Evolutionary conservation across 2,797 vertebrate genomes (phyloP).

Genomic region (Sorex maritimensis): DNA sequence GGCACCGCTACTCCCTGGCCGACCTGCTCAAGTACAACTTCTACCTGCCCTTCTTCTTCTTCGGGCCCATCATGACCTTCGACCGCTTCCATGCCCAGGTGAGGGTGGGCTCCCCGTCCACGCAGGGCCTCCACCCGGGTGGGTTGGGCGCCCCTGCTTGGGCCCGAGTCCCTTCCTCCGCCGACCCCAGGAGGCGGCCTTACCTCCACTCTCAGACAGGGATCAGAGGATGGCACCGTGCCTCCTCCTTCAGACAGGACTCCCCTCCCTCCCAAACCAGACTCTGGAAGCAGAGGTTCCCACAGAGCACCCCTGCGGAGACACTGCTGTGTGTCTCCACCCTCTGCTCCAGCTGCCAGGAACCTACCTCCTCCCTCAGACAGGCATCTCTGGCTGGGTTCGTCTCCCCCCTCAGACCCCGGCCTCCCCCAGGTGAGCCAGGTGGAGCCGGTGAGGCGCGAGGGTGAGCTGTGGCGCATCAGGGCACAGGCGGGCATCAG

Average conservation of each 20-base stretch:
- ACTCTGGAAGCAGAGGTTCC: background rate
- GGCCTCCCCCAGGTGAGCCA: constrained; percentile 92
- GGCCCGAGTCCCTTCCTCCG: background rate
- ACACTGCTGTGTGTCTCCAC: constrained; percentile 44
- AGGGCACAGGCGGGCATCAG: constrained; percentile 91
- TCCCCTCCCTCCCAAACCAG: background rate
- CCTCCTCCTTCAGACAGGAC: background rate
- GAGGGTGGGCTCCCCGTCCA: constrained; percentile 82
- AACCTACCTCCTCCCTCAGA: rapidly evolving
- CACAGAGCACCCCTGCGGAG: no score
- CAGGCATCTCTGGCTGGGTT: rapidly evolving
- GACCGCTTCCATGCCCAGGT: constrained; percentile 97
- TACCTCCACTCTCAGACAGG: no score
- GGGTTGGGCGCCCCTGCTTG: background rate
- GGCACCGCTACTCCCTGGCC: constrained; percentile 95
- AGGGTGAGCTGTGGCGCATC: constrained; percentile 96
- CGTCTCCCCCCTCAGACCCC: background rate
- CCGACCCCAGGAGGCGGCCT: background rate
- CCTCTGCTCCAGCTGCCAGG: background rate
- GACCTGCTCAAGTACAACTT: constrained; percentile 99
- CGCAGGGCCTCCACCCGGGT: background rate
- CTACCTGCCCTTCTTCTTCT: constrained; percentile 99
- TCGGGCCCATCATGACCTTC: constrained; percentile 98
- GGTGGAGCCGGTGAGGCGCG: constrained; percentile 91
- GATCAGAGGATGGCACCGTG: background rate